These are phyloP conservation scores for Idaea straminata DNA, from an alignment of 2,888 invertebrate genomes.

Conservation along the genomic window DNA sequence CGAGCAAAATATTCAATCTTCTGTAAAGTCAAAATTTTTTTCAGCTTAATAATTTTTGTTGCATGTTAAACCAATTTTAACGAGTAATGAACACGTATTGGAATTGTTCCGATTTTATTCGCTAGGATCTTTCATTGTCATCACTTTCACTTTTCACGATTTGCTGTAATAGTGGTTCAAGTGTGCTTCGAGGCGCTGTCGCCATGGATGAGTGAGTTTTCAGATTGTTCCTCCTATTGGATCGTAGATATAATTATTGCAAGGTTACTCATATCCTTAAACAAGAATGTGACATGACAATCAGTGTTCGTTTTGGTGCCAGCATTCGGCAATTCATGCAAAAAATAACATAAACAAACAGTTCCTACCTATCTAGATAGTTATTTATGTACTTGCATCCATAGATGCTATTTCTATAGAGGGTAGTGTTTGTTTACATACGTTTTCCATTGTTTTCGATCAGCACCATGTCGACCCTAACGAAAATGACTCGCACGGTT, in stretches of 20 bases:
- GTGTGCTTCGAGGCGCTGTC: constrained; percentile 62
- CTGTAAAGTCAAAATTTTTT: constrained; percentile 75
- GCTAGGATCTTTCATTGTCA: constrained; percentile 78
- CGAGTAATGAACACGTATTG: constrained; percentile 80
- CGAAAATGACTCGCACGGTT: constrained; percentile 84
- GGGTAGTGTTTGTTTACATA: constrained; percentile 10
- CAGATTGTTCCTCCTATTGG: constrained; percentile 50
- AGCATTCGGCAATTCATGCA: constrained; percentile 9
- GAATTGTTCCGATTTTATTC: constrained; percentile 78
- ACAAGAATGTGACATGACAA: constrained; percentile 56
- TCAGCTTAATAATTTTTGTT: constrained; percentile 69
- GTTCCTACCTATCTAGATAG: background rate
- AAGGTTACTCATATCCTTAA: constrained; percentile 65
- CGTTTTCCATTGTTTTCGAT: constrained; percentile 27
- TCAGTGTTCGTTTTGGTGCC: constrained; percentile 34
- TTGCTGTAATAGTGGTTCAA: constrained; percentile 66
- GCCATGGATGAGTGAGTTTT: constrained; percentile 79
- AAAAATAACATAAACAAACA: constrained; percentile 15
- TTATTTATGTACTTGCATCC: background rate
- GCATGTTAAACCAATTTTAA: constrained; percentile 65
- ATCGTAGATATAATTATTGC: constrained; percentile 41
- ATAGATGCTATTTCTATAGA: background rate
- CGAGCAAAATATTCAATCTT: constrained; percentile 71
- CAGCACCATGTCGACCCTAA: constrained; percentile 79
- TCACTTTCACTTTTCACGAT: constrained; percentile 79